Base-by-base conservation (phyloP, 2,888 invertebrate species). In the Drosophila kambysellisi region DNA sequence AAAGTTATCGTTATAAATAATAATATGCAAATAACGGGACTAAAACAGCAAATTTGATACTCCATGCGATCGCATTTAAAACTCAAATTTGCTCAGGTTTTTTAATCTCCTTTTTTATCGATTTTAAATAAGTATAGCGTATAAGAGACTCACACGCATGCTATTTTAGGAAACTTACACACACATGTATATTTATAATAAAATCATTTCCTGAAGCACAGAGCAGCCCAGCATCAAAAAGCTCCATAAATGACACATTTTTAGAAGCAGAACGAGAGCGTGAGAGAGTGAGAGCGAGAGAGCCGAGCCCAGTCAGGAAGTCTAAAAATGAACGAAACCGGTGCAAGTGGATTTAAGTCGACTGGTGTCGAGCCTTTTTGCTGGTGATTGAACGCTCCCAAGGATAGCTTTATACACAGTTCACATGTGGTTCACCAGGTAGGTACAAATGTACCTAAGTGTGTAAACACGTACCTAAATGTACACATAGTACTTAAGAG, bases 381-480 rank as follows among this genome's bases (percentile, higher is more conserved):
- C 33, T 61, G 74, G 87, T 90, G 84, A 87, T 76, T 90, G 90
- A 87, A 90, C 87, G 82, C 71, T 59, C 80, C 87, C 87, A 87
- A 90, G 87, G 87, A 87, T 90, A 73, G 69, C 67, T 69, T 46
- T 46, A 25, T 8, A 25, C 37, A 63, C 68, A 69, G 54, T 41
- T n/a, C 58, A 69, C 33, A 35, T 60, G 43, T 56, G 37, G 43
- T 56, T 33, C 56, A 46, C 17, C 56, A 12, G 25, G 20, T 12
- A 33, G n/a, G 20, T 39, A 51, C 39, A 63, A 29, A 53, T 29
- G 29, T 32, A 50, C 9, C 30, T 17, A 20, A 1, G 4, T 35
- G 25, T 20, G 11, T 43, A 59, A 30, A 51, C 3, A n/a, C 6
- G 17, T n/a, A 51, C 50, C 9, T 29, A 51, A 29, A 51, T 17